Conservation (phyloP, 2,113 vertebrate species). For the Isichthys henryi region DNA sequence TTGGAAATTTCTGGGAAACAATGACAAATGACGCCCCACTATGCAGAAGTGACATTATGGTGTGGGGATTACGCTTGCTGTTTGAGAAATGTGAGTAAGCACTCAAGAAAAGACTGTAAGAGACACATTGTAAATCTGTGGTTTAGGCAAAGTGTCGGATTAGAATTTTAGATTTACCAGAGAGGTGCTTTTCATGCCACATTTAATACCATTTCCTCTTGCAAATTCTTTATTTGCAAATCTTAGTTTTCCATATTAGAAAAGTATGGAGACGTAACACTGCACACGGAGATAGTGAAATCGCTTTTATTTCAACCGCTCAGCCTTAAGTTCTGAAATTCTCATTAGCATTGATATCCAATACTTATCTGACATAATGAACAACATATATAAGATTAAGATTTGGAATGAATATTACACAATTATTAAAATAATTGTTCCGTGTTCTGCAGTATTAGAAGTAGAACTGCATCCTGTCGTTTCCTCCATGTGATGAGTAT, state of each 20-base stretch:
- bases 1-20: background rate
- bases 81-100: background rate
- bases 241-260: background rate
- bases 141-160: background rate
- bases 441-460: constrained; percentile 52
- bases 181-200: constrained; percentile 11
- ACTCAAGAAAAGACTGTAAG: background rate
- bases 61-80: background rate
- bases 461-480: constrained; percentile 67
- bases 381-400: constrained; percentile 21
- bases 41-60: background rate
- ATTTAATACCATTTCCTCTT: constrained; percentile 19
- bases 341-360: background rate
- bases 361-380: background rate
- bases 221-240: constrained; percentile 23
- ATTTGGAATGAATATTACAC: constrained; percentile 64
- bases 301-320: background rate
- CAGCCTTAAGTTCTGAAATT: background rate
- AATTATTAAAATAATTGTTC: constrained; percentile 63
- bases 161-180: background rate
- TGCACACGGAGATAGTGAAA: background rate
- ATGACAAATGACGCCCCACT: background rate
- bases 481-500: constrained; percentile 46
- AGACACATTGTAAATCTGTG: background rate
- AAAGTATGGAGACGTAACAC: background rate